These are phyloP conservation scores for Lucilia cuprina DNA, from an alignment of 1,140 invertebrate genomes.

Conservation along the genomic window DNA sequence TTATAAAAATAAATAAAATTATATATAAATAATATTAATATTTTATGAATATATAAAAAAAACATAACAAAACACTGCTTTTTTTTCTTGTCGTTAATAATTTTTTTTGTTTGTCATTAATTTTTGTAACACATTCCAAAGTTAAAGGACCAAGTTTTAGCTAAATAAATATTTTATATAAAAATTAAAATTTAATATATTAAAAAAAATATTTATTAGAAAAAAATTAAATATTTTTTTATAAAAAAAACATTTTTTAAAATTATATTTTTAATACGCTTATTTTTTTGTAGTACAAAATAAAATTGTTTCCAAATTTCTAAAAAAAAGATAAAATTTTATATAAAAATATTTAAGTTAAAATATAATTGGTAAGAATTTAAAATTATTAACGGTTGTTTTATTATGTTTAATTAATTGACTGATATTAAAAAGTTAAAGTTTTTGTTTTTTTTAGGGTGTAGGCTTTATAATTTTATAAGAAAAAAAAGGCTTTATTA, in stretches of 20 bases:
- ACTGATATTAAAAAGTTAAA: neutral
- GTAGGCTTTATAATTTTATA: neutral
- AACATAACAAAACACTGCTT: constrained; percentile 19
- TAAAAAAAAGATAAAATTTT: neutral
- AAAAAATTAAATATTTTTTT: no score
- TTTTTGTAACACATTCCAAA: constrained; percentile 29
- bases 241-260: neutral
- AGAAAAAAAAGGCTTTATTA: neutral
- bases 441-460: neutral
- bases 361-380: neutral
- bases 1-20: constrained; percentile 25
- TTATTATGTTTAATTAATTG: neutral
- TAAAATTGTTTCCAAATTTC: neutral
- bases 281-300: constrained; percentile 14
- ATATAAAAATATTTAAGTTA: neutral
- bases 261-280: neutral
- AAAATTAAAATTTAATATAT: neutral
- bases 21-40: neutral
- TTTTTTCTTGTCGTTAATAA: constrained; percentile 24
- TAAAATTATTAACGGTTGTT: neutral
- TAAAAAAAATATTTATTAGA: neutral
- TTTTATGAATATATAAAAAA: neutral
- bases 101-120: neutral
- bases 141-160: constrained; percentile 24
- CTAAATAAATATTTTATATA: neutral